Conservation (phyloP, 1,140 invertebrate genomes). For the Zaprionus taronus region DNA sequence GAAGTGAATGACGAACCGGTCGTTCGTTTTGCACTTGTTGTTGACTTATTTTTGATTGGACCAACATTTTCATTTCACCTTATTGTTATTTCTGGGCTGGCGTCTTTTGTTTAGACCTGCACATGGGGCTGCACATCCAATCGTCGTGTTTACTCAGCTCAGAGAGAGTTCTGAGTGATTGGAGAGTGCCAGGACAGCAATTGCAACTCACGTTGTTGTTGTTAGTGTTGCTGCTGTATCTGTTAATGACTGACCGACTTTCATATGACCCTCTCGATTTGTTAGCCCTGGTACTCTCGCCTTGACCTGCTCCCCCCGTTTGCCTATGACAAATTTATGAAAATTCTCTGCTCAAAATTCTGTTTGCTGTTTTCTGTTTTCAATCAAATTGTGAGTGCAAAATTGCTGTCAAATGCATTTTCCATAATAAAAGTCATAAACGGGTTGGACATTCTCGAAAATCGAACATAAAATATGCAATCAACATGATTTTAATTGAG, state of each 20-base stretch:
- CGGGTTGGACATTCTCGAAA: neutral
- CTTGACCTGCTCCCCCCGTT: conserved; percentile 19
- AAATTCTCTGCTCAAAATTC: conserved; percentile 45
- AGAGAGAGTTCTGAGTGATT: conserved; percentile 32
- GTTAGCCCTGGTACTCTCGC: neutral
- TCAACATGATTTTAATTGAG: conserved; percentile 5
- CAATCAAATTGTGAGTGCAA: conserved; percentile 55
- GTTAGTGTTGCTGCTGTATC: conserved; percentile 14
- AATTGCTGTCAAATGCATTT: conserved; percentile 39
- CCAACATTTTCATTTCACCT: conserved; percentile 66
- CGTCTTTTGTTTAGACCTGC: conserved; percentile 60
- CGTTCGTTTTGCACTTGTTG: conserved; percentile 28
- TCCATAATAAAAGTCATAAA: neutral
- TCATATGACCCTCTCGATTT: conserved; percentile 46
- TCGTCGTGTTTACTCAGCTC: conserved; percentile 59
- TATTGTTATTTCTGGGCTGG: conserved; percentile 61
- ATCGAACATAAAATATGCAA: neutral
- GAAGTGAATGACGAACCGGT: conserved; percentile 21
- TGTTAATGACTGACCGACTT: conserved; percentile 47
- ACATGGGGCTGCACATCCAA: conserved; percentile 36
- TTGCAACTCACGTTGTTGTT: conserved; percentile 9
- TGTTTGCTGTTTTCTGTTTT: conserved; percentile 39
- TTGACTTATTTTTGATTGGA: conserved; percentile 76
- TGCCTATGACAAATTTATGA: conserved; percentile 63
- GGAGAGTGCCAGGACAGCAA: conserved; percentile 22